phyloP scores from a whole-genome alignment of 2,797 vertebrate species.

The Hippoglossus hippoglossus region DNA sequence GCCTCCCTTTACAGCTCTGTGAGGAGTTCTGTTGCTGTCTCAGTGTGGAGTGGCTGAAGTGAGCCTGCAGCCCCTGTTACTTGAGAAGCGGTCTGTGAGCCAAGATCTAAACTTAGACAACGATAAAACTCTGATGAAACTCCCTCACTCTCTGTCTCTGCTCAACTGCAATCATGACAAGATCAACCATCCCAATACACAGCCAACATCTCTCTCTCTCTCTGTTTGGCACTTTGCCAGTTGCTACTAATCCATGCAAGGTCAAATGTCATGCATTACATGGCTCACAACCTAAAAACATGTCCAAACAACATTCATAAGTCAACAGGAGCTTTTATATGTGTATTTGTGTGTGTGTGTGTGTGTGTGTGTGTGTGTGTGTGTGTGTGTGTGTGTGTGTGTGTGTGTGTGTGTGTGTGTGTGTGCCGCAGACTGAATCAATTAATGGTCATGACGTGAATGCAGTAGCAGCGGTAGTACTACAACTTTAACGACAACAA shows the following conservation, averaged over 20 bases:
- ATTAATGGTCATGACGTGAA: neutral
- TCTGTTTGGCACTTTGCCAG: neutral
- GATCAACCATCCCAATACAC: constrained; percentile 37
- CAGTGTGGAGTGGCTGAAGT: constrained; percentile 48
- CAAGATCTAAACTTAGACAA: constrained; percentile 87
- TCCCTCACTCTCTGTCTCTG: constrained; percentile 58
- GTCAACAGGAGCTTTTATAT: neutral
- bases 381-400: too few species aligned
- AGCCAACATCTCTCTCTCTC: neutral
- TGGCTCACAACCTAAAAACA: constrained; percentile 28
- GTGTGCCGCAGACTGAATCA: constrained; percentile 4
- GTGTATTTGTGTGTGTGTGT: too few species aligned
- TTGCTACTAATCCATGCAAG: constrained; percentile 30
- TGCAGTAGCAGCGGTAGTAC: too few species aligned
- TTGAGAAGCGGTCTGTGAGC: constrained; percentile 79
- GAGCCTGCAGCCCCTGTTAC: constrained; percentile 74
- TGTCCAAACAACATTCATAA: constrained; percentile 23
- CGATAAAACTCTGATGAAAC: constrained; percentile 81
- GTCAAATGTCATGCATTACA: constrained; percentile 47
- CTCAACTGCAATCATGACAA: constrained; percentile 44
- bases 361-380: too few species aligned
- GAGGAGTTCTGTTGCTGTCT: constrained; percentile 52
- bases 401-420: too few species aligned
- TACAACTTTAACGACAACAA: neutral
- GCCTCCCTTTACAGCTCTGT: constrained; percentile 45